phyloP scores from a whole-genome alignment of 2,888 invertebrate genomes.

The Himalopsyche japonica region DNA sequence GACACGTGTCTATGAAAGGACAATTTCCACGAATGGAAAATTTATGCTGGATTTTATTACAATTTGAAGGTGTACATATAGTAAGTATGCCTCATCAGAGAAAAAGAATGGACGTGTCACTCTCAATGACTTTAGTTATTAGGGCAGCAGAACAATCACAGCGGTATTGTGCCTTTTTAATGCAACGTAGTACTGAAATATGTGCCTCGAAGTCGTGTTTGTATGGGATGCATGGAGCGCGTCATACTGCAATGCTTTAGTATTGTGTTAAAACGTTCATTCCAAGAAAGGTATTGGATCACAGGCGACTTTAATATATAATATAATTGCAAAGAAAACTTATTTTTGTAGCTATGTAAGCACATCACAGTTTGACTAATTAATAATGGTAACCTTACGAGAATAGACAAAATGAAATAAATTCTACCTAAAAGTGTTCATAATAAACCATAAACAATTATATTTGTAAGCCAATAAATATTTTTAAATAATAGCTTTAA shows the following conservation, averaged over 20 bases:
- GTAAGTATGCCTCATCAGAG: conserved; percentile 51
- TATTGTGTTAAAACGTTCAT: background rate
- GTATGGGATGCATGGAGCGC: background rate
- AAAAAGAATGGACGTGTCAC: conserved; percentile 64
- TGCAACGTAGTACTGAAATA: background rate
- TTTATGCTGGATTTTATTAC: background rate
- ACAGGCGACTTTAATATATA: no score
- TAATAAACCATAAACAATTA: no score
- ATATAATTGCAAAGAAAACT: no score
- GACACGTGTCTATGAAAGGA: conserved; percentile 25
- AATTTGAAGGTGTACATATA: conserved; percentile 51
- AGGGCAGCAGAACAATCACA: conserved; percentile 47
- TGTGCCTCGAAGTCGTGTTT: background rate
- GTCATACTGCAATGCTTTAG: background rate
- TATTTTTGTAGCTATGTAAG: no score
- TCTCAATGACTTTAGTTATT: conserved; percentile 62
- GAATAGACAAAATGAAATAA: no score
- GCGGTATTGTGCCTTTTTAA: conserved; percentile 5
- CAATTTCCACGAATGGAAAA: background rate
- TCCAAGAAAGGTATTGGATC: no score
- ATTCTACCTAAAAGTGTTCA: no score
- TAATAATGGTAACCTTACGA: no score
- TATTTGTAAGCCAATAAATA: no score
- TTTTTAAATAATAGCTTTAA: no score
- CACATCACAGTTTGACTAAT: no score